Conservation (phyloP, 2,888 invertebrate species). For the Synergus laeviventris region DNA sequence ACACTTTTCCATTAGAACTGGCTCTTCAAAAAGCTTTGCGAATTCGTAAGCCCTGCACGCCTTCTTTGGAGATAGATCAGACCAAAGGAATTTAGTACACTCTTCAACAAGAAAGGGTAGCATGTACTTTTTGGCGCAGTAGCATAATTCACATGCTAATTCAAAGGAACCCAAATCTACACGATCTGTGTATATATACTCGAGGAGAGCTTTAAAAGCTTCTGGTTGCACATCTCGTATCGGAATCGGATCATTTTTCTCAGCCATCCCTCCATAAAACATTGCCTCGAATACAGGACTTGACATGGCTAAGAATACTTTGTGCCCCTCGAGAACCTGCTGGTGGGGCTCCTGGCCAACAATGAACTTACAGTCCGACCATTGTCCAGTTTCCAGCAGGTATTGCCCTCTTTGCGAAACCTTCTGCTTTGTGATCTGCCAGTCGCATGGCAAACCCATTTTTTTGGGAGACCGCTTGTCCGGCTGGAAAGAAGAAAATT, state of each 20-base stretch:
- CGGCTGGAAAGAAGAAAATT: not conserved
- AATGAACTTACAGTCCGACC: conserved; percentile 90
- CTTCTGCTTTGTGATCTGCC: conserved; percentile 86
- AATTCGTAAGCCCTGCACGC: conserved; percentile 92
- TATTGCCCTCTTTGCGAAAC: conserved; percentile 86
- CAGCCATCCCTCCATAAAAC: conserved; percentile 91
- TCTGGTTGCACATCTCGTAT: conserved; percentile 92
- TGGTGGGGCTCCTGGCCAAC: conserved; percentile 88
- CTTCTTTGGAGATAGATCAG: conserved; percentile 86
- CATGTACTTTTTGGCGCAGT: conserved; percentile 93
- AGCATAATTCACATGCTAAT: conserved; percentile 91
- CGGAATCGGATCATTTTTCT: conserved; percentile 85
- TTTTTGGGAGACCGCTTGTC: conserved; percentile 12
- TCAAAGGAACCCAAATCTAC: conserved; percentile 89
- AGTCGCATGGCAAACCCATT: conserved; percentile 82
- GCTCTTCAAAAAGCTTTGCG: conserved; percentile 90
- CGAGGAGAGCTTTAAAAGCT: conserved; percentile 88
- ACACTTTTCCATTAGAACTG: conserved; percentile 88
- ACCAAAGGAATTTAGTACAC: conserved; percentile 91
- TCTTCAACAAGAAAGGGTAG: conserved; percentile 88
- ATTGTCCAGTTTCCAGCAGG: conserved; percentile 86
- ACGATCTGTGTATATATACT: conserved; percentile 89
- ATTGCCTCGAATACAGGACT: conserved; percentile 93
- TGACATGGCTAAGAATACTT: conserved; percentile 89
- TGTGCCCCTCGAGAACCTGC: conserved; percentile 85